phyloP scores from a whole-genome alignment of 1,140 invertebrate genomes.

The Drosophila malerkotliana region DNA sequence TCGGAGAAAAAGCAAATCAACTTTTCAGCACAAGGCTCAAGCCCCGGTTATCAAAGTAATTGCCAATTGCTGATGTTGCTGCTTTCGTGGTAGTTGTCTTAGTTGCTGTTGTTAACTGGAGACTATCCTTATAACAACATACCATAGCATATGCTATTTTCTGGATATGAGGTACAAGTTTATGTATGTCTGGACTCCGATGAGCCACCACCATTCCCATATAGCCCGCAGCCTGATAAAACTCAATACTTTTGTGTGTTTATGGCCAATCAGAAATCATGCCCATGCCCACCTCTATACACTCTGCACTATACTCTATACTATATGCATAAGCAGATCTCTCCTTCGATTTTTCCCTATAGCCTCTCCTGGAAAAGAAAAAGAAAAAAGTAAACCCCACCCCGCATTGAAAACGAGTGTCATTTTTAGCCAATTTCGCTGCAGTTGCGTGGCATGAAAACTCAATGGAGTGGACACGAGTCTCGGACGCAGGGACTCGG shows the following conservation, averaged over 20 bases:
- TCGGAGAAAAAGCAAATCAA: slow-evolving; percentile 54
- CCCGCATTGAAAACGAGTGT: slow-evolving; percentile 69
- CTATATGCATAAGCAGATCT: slow-evolving; percentile 63
- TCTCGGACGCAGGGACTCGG: slow-evolving; percentile 22
- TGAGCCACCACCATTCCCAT: slow-evolving; percentile 35
- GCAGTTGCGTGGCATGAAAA: slow-evolving; percentile 80
- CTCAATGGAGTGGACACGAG: slow-evolving; percentile 78
- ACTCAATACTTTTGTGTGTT: slow-evolving; percentile 81
- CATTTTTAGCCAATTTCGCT: slow-evolving; percentile 80
- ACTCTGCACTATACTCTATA: slow-evolving; percentile 9
- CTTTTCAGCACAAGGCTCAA: slow-evolving; percentile 60
- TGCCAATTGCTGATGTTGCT: slow-evolving; percentile 46
- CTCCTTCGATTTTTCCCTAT: slow-evolving; percentile 30
- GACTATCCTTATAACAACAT: neutral
- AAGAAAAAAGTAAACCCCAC: neutral
- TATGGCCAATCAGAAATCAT: slow-evolving; percentile 81
- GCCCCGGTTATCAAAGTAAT: slow-evolving; percentile 74
- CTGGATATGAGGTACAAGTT: slow-evolving; percentile 38
- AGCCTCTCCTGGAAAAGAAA: neutral
- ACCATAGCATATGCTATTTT: neutral
- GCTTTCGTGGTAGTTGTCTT: slow-evolving; percentile 5
- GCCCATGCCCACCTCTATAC: slow-evolving; percentile 69
- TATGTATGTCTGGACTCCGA: slow-evolving; percentile 15
- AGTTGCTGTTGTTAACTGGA: neutral
- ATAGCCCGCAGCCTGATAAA: slow-evolving; percentile 77